phyloP scores from a whole-genome alignment of 2,113 vertebrate species.

The Brachyhypopomus occidentalis region DNA sequence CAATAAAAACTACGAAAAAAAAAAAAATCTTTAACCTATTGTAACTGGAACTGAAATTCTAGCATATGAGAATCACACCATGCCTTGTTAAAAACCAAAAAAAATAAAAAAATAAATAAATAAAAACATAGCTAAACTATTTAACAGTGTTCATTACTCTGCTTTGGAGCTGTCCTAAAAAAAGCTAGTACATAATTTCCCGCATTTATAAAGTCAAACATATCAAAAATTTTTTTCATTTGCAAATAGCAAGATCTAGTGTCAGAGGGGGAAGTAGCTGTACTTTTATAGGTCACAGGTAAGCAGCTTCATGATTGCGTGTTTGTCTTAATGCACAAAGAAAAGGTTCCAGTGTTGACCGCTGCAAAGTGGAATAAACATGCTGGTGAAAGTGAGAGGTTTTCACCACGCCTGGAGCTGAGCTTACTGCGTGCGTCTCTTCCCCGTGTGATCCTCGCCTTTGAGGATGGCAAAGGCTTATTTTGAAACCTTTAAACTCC shows the following conservation, averaged over 20 bases:
- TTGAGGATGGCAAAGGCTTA: slow-evolving; percentile 22
- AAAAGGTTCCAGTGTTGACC: slow-evolving; percentile 21
- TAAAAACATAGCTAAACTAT: slow-evolving; percentile 57
- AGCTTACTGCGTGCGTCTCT: neutral
- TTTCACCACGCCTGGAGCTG: neutral
- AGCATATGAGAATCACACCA: neutral
- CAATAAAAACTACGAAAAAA: neutral
- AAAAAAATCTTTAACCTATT: slow-evolving; percentile 6
- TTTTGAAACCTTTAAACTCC: slow-evolving; percentile 23
- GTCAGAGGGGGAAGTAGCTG: slow-evolving; percentile 69
- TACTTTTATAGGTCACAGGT: slow-evolving; percentile 68
- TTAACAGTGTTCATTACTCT: slow-evolving; percentile 61
- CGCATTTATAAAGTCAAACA: slow-evolving; percentile 68
- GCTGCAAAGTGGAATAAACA: slow-evolving; percentile 14
- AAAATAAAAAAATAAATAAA: no score
- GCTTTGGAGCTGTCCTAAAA: slow-evolving; percentile 58
- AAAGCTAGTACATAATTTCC: slow-evolving; percentile 69
- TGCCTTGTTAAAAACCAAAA: neutral
- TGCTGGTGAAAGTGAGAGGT: slow-evolving; percentile 33
- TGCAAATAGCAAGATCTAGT: slow-evolving; percentile 70
- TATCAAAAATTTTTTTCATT: slow-evolving; percentile 68
- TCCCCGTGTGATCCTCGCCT: slow-evolving; percentile 22
- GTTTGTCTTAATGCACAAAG: slow-evolving; percentile 42
- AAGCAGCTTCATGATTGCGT: slow-evolving; percentile 44
- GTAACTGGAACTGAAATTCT: neutral